Evolutionary conservation across 2,888 invertebrate species (phyloP), one percentile per base, ranked within the genome.

Genomic region (Drosophila formosana): DNA sequence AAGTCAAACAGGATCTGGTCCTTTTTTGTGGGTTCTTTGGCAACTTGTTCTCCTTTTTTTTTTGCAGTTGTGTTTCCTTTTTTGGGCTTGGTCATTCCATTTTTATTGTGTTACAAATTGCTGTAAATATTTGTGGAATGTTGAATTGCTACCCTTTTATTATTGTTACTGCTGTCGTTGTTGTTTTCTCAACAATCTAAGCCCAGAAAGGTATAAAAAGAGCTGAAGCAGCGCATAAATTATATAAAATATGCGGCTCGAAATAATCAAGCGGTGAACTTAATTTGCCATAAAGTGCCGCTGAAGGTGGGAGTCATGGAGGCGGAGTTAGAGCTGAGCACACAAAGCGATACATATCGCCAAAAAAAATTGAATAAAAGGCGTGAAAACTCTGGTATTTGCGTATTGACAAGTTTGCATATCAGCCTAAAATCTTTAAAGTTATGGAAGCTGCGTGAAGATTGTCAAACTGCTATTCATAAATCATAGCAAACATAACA

Each of bases 91-190:
- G 71, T 66, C 76, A 76, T 80, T 80, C 85, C 60, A 72, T 78
- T 84, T 89, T 84, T 88, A 85, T 84, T 85, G 82, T 77, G 72
- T 80, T 73, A 85, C 89, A 85, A 89, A 85, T 89, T 85, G 88
- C 65, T 86, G 89, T 88, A 85, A 85, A 85, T 85, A 88, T 89
- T 85, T 88, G 89, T 70, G 60, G 73, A 73, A 77, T 74, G 75
- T 65, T 65, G 83, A 75, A 77, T 66, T 88, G 82, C 71, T 82
- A 88, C 79, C 89, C 86, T 72, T 82, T 89, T 78, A 72, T 60
- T 57, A 50, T 52, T 65, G 53, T 72, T 64, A 45, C 47, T 55
- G 63, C 41, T 66, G n/a, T 56, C 66, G 51, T 49, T 58, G 45
- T 25, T 66, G 50, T 66, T 50, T n/a, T 32, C 49, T 49, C 26